A percentile compares a stretch with the other conserved stretches of the same genome.
Evolutionary conservation across 2,888 invertebrate genomes (phyloP).

Genomic region (Lomographa bimaculata): DNA sequence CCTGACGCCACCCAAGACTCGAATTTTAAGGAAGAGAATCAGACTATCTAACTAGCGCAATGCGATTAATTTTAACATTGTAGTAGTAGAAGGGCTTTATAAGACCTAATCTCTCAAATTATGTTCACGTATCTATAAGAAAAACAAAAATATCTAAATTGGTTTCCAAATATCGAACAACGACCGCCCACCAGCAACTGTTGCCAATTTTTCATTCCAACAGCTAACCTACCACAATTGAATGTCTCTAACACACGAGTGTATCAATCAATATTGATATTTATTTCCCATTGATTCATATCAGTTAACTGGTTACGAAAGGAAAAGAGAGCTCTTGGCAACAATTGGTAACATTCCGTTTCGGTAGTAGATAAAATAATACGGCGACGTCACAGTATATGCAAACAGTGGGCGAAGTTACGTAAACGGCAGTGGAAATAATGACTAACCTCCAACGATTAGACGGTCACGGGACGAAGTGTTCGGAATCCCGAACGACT

Average conservation of each 20-base stretch:
- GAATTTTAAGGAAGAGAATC: too few species aligned
- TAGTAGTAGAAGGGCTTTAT: too few species aligned
- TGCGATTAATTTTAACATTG: too few species aligned
- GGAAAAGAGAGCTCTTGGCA: conserved; percentile 10
- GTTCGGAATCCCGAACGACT: conserved; percentile 8
- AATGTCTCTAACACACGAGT: not conserved
- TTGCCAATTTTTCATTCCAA: conserved; percentile 23
- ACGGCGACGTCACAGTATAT: conserved; percentile 22
- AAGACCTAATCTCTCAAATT: too few species aligned
- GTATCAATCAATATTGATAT: conserved; percentile 5
- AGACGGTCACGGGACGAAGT: conserved; percentile 48
- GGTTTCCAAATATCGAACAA: conserved; percentile 6
- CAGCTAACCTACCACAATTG: conserved; percentile 2
- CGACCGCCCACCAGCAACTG: conserved; percentile 12
- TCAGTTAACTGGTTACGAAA: conserved; percentile 20
- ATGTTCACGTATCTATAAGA: conserved; percentile 14
- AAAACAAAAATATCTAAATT: conserved; percentile 11
- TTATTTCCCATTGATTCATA: conserved; percentile 4
- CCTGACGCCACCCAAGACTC: too few species aligned
- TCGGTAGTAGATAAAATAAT: too few species aligned
- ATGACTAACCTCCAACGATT: conserved; percentile 42
- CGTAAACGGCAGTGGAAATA: conserved; percentile 29
- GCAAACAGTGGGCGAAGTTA: conserved; percentile 33
- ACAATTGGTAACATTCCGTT: conserved; percentile 17
- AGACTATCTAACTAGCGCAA: too few species aligned